Conservation (phyloP, 2,888 invertebrate species). For the Lampropteryx suffumata region DNA sequence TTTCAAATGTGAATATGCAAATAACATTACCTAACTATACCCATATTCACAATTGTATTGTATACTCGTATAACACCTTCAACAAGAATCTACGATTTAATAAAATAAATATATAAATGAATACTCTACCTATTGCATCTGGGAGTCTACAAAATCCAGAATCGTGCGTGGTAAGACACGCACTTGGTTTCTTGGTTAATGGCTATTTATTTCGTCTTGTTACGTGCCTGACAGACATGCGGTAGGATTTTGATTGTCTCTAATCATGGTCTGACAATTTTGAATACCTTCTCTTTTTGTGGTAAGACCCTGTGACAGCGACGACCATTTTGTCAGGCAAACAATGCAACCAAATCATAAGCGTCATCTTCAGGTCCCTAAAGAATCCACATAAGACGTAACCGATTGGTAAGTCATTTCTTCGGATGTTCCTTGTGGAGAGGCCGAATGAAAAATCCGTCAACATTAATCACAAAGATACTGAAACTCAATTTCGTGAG, state of each 20-base stretch:
- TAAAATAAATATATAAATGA: too few relatives aligned
- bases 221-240: slow-evolving; percentile 58
- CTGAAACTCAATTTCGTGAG: slow-evolving; percentile 76
- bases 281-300: slow-evolving; percentile 27
- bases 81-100: too few relatives aligned
- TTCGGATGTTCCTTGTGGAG: slow-evolving; percentile 67
- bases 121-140: too few relatives aligned
- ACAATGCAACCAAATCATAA: slow-evolving; percentile 56
- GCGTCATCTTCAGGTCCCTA: slow-evolving; percentile 51
- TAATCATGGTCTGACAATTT: slow-evolving; percentile 30
- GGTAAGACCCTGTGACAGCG: slow-evolving; percentile 38
- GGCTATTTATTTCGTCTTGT: slow-evolving; percentile 48
- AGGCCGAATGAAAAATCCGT: slow-evolving; percentile 75
- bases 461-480: slow-evolving; percentile 75
- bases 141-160: too few relatives aligned
- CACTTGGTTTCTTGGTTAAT: too few relatives aligned
- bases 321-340: slow-evolving; percentile 46
- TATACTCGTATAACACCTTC: too few relatives aligned
- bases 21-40: too few relatives aligned
- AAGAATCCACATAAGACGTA: slow-evolving; percentile 68
- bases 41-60: too few relatives aligned
- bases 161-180: too few relatives aligned
- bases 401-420: slow-evolving; percentile 71
- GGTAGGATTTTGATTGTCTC: slow-evolving; percentile 53
- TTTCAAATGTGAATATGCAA: too few relatives aligned